Evolutionary conservation across 2,113 vertebrate species (phyloP), one percentile per base, ranked within the genome.

Genomic region (Falcunculus frontatus): DNA sequence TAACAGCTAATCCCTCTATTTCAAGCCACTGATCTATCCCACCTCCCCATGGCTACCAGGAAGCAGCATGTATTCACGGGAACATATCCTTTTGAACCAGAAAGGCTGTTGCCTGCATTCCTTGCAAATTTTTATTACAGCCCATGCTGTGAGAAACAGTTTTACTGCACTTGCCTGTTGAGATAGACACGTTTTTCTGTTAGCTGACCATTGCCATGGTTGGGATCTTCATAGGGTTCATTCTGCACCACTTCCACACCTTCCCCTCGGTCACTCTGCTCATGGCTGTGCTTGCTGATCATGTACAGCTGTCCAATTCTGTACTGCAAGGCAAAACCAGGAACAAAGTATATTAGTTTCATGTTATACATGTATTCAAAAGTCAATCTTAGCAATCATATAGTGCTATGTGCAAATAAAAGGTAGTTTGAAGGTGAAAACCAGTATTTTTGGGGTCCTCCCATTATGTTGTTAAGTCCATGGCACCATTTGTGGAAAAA

Each of bases 101-200:
- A 74, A 88, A 90, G 23, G 33, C 52, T 84, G 7, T 4, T 86
- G 68, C 26, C 74, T 55, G 46, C 39, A 35, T 41, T 68, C 59
- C 41, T n/a, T 59, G 41, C 70, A 42, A 59, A 49, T 41, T 73
- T 47, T 87, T 50, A 44, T 56, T n/a, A 5, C 44, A 69, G 47
- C 18, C 59, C 15, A 11, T 14, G 21, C 47, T 23, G 29, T 52
- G n/a, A 93, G 20, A 72, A 89, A 21, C 3, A 53, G 16, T 22
- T 86, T 37, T 37, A 13, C 23, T 30, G 15, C 67, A 93, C 98
- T 96, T 91, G 98, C 99, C 99, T 99, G 98, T 99, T 99, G 96
- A 99, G 99, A 98, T 99, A 99, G 91, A 99, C 99, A 3, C 99
- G 98, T 96, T 99, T 99, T 96, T 99, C 99, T 8, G 99, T 99